phyloP scores from a whole-genome alignment of 2,888 invertebrate species.

The Catocala nupta region DNA sequence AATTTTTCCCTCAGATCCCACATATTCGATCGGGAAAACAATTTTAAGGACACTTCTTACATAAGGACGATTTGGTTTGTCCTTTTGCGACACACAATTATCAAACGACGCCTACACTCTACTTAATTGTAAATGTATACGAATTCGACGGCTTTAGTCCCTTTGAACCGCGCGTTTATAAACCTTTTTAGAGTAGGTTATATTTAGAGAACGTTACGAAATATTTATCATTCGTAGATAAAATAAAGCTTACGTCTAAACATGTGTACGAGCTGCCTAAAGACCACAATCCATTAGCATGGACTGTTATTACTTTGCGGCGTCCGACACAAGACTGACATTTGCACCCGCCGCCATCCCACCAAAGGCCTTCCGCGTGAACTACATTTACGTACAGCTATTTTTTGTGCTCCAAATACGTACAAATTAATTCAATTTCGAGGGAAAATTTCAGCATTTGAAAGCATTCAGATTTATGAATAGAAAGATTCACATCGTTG shows the following conservation, averaged over 20 bases:
- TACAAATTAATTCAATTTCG: slow-evolving; percentile 2
- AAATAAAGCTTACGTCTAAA: slow-evolving; percentile 45
- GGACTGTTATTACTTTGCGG: slow-evolving; percentile 67
- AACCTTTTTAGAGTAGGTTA: slow-evolving; percentile 6
- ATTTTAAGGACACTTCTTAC: background rate
- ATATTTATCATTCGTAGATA: slow-evolving; percentile 26
- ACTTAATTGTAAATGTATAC: background rate
- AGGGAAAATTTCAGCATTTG: background rate
- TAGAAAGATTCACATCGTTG: too few species aligned
- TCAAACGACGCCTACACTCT: slow-evolving; percentile 1
- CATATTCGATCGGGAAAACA: background rate
- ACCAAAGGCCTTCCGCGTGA: slow-evolving; percentile 53
- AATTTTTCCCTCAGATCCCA: background rate
- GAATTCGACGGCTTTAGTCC: slow-evolving; percentile 1
- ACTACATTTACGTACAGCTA: slow-evolving; percentile 38
- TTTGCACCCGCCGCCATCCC: slow-evolving; percentile 62
- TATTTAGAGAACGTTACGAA: slow-evolving; percentile 9
- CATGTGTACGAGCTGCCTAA: slow-evolving; percentile 46
- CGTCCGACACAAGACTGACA: slow-evolving; percentile 63
- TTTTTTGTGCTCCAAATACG: slow-evolving; percentile 35
- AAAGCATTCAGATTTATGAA: background rate
- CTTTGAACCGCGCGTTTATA: slow-evolving; percentile 4
- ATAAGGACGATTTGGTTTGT: slow-evolving; percentile 1
- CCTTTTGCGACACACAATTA: background rate
- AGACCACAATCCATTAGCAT: slow-evolving; percentile 74